Evolutionary conservation across 2,888 invertebrate genomes (phyloP).

Genomic region (Scelioninae gen. 2): DNA sequence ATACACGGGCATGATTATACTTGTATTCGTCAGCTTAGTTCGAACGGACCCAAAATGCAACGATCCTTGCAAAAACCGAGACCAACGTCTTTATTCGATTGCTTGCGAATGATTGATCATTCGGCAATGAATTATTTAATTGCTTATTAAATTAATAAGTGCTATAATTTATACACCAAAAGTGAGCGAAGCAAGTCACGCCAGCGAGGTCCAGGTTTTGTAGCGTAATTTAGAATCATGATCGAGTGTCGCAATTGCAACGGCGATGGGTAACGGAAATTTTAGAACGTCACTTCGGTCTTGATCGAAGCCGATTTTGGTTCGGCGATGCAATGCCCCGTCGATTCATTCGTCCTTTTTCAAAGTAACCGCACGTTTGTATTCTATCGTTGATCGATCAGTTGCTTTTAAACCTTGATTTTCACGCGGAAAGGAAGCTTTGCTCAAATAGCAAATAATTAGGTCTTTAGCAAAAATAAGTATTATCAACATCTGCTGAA

Average conservation of each 20-base stretch:
- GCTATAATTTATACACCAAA: constrained; percentile 28
- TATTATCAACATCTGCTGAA: constrained; percentile 22
- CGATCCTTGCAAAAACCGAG: not conserved
- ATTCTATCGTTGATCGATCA: constrained; percentile 16
- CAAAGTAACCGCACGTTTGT: constrained; percentile 7
- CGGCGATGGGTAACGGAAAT: not conserved
- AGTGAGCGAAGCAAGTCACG: constrained; percentile 14
- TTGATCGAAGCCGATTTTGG: not conserved
- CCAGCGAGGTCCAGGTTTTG: not conserved
- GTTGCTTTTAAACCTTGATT: constrained; percentile 36
- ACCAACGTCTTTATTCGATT: constrained; percentile 5
- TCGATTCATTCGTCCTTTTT: no score
- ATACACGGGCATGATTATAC: constrained; percentile 10
- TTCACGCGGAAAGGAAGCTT: constrained; percentile 35
- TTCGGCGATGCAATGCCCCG: constrained; percentile 6
- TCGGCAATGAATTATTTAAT: not conserved
- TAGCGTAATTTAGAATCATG: not conserved
- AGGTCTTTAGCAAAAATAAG: constrained; percentile 31
- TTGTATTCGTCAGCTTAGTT: constrained; percentile 16
- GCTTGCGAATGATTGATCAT: not conserved
- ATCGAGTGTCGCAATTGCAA: not conserved
- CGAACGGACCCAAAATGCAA: constrained; percentile 6
- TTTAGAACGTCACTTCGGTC: not conserved
- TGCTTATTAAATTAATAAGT: constrained; percentile 21
- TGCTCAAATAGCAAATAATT: constrained; percentile 53